Base-by-base conservation (phyloP, 2,888 invertebrate species). In the Trisateles emortualis region DNA sequence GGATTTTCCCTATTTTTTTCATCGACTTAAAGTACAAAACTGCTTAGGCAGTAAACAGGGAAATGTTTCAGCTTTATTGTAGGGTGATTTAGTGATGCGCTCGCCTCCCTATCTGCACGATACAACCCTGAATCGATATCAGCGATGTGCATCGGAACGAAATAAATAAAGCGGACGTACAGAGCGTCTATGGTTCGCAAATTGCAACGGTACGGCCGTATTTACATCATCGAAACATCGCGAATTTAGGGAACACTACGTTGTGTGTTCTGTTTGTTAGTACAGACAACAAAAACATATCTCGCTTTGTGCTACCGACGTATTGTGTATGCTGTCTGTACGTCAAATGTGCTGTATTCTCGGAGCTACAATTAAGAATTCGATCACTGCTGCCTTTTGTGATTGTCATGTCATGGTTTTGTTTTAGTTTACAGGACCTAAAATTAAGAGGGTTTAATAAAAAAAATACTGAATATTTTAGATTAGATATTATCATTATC, bases 131-230 rank as follows among this genome's bases (percentile, higher is more conserved):
- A 59, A 62, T 68, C 64, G 46, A 68, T 71, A 50, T 29, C 17
- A 6, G 13, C 56, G 55, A 46, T 62, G 68, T 67, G 64, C 53
- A 64, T 45, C 44, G 68, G 54, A 44, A 51, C 33, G 64, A 64
- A 64, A 70, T 67, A 69, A 71, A 70, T 71, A 62, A 60, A 68
- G 64, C 46, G 43, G 39, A 57, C 38, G 41, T 24, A 52, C 51
- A 38, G 52, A 44, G 40, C 44, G 41, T 43, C 17, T 41, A 45
- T 54, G 61, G 62, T 32, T 47, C 39, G 46, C 39, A 66, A 60
- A 56, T 68, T 56, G 51, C 52, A 46, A 53, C 50, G 48, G 41
- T 29, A 47, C 38, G 35, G 19, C 55, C 48, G 63, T 60, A 59
- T 69, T 69, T 68, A 63, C 67, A 63, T 69, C 67, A 66, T 54